Conservation (phyloP, 2,888 invertebrate genomes). For the Micoletzkya japonica region DNA sequence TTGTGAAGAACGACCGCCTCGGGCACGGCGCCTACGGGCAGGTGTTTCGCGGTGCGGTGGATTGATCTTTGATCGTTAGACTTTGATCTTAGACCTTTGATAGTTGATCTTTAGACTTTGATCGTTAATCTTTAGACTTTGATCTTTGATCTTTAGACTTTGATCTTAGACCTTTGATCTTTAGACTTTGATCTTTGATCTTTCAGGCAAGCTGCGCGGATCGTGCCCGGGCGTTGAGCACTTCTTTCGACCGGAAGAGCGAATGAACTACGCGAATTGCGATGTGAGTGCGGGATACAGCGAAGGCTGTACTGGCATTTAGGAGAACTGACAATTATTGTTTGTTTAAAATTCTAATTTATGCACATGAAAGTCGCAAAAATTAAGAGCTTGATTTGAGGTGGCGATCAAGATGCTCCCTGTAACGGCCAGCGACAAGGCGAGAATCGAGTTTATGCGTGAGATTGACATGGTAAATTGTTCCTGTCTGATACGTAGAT, state of each 20-base stretch:
- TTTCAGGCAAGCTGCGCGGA: constrained; percentile 52
- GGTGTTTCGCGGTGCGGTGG: constrained; percentile 39
- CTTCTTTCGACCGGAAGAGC: constrained; percentile 39
- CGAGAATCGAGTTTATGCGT: constrained; percentile 47
- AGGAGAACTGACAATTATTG: no score
- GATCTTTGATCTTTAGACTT: no score
- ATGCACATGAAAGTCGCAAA: no score
- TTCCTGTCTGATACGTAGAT: no score
- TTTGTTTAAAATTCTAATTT: no score
- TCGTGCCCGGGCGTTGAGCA: constrained; percentile 53
- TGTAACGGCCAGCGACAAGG: constrained; percentile 50
- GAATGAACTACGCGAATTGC: constrained; percentile 33
- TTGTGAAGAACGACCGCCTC: constrained; percentile 55
- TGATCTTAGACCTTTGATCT: no score
- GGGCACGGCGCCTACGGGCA: constrained; percentile 59
- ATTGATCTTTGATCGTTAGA: not conserved
- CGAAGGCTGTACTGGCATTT: no score
- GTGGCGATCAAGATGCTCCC: constrained; percentile 50
- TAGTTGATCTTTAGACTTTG: not conserved
- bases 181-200: no score
- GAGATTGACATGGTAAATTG: constrained; percentile 50
- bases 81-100: not conserved
- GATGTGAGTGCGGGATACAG: constrained; percentile 42
- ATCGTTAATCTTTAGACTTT: no score
- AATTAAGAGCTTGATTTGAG: not conserved